Base-by-base conservation (phyloP, 1,140 invertebrate species). In the Coptotermes formosanus region DNA sequence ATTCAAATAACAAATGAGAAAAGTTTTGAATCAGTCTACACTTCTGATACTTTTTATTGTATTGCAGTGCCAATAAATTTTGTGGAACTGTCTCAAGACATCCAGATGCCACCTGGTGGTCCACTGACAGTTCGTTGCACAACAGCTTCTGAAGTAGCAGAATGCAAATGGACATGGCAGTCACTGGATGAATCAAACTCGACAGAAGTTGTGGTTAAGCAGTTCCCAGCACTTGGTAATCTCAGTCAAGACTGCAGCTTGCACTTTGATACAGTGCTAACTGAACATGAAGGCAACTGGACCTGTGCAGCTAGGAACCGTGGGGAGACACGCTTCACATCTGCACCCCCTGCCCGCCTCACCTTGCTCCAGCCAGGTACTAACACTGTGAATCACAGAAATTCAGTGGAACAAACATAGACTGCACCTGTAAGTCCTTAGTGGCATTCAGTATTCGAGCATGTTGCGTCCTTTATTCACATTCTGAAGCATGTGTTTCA, bases 351-450 rank as follows among this genome's bases (percentile, higher is more conserved):
- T n/a, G 90, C 91, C n/a, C 91, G 91, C 87, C 89, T 92, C 83
- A 91, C 89, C 86, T 89, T 92, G 45, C 90, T 91, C 30, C 90
- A 91, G 88, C 90, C 90, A 91, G 91, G 91, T 92, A 91, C 88
- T 88, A 55, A 21, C 16, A 19, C 52, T 55, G 19, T 55, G 52
- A 55, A 55, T 16, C 52, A 55, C 52, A 55, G 52, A 55, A 55
- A 16, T 16, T 19, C 52, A 55, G 19, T 19, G 19, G 52, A 16
- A 55, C 52, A 12, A 55, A 55, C 52, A 55, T 55, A 55, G 52
- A 21, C 52, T 55, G 52, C 52, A 16, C 19, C 9, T 7, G 11
- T 48, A 48, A 48, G 14, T 12, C 45, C 0, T 55, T 14, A 55
- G 3, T 55, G 19, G 52, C 52, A 55, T 55, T 55, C 52, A 16